phyloP scores from a whole-genome alignment of 37 sponge, comb jelly and placozoan genomes.

The Agelas oroides region DNA sequence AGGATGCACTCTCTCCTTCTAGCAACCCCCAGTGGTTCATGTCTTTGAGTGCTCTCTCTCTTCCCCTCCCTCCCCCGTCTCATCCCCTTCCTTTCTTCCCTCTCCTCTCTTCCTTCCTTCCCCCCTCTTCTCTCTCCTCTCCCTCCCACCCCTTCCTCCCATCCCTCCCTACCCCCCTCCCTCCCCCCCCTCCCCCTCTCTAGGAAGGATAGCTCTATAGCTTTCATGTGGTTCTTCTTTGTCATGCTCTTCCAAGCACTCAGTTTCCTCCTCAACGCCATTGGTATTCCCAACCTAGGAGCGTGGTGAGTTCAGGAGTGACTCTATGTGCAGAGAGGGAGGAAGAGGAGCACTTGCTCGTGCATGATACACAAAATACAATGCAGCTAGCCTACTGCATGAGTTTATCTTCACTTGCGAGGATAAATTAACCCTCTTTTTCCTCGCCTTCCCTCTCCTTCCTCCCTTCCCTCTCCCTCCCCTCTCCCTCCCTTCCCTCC shows the following conservation, averaged over 20 bases:
- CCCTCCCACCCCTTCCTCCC: not conserved
- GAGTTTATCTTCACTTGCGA: too few relatives aligned
- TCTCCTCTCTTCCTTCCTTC: not conserved
- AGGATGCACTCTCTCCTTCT: too few relatives aligned
- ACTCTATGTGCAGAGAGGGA: not conserved
- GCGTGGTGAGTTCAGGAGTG: constrained; percentile 57
- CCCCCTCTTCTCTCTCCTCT: not conserved
- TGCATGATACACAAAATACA: too few relatives aligned
- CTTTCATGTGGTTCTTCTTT: constrained; percentile 94
- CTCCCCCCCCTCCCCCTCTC: not conserved
- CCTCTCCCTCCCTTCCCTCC: too few relatives aligned
- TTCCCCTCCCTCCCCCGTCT: not conserved
- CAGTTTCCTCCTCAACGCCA: constrained; percentile 46
- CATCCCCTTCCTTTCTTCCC: too few relatives aligned
- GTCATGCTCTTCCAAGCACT: constrained; percentile 76
- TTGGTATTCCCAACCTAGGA: constrained; percentile 68
- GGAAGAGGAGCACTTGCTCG: not conserved
- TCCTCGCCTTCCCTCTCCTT: too few relatives aligned
- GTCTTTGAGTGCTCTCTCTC: too few relatives aligned
- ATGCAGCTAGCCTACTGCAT: too few relatives aligned
- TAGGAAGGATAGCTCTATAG: constrained; percentile 90
- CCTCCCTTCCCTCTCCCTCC: too few relatives aligned
- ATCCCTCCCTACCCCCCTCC: not conserved
- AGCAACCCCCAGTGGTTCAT: too few relatives aligned
- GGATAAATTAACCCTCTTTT: too few relatives aligned